Percentiles rank a stretch among this genome's conserved stretches.
Evolutionary conservation across 2,888 invertebrate species (phyloP).

Genomic region (Machimus rusticus): DNA sequence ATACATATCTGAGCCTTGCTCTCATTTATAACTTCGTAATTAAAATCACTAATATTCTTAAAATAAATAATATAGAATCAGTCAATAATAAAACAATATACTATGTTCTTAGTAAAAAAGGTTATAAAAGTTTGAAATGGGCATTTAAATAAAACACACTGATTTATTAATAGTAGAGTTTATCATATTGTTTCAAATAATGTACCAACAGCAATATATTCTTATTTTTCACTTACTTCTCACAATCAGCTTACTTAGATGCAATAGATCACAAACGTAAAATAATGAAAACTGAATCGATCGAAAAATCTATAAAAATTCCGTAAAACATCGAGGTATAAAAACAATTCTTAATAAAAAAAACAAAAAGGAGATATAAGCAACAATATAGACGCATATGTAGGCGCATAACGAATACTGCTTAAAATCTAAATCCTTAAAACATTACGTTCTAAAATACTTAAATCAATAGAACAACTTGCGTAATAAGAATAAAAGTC

Average conservation of each 20-base stretch:
- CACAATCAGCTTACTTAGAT: background rate
- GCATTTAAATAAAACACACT: background rate
- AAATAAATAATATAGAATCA: no score
- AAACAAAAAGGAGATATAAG: background rate
- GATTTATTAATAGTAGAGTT: background rate
- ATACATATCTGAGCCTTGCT: no score
- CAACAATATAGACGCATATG: background rate
- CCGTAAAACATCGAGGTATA: background rate
- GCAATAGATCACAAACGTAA: background rate
- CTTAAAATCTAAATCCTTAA: background rate
- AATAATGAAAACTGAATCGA: background rate
- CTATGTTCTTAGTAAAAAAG: no score
- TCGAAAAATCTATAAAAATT: background rate
- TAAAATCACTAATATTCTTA: no score
- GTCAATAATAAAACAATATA: no score
- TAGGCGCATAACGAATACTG: background rate
- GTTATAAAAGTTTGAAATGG: background rate
- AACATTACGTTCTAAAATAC: background rate
- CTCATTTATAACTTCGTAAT: no score
- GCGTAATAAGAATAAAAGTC: background rate
- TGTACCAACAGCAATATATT: conserved; percentile 12
- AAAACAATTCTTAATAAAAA: background rate
- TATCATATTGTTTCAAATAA: conserved; percentile 1
- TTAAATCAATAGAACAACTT: background rate
- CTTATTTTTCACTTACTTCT: background rate